phyloP scores from a whole-genome alignment of 2,888 invertebrate species.

The Dryobota labecula region DNA sequence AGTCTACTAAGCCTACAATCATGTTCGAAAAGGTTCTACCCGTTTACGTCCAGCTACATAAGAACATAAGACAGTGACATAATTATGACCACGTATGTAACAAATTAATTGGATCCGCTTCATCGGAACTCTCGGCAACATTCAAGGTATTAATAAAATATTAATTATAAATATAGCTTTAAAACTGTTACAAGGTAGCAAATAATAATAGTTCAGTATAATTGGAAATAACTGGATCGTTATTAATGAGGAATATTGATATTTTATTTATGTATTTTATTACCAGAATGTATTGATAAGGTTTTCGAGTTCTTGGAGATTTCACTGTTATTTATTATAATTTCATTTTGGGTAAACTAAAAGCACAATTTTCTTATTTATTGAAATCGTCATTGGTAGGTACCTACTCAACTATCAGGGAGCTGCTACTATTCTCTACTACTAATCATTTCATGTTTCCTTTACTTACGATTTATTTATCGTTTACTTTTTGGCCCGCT shows the following conservation, averaged over 20 bases:
- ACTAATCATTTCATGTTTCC: not conserved
- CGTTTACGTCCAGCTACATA: not conserved
- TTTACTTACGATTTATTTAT: not conserved
- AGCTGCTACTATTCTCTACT: not conserved
- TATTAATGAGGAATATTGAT: not conserved
- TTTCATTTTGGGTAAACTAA: not conserved
- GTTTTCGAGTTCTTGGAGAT: not conserved
- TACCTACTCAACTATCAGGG: not conserved
- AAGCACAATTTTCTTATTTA: not conserved
- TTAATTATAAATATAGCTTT: not conserved
- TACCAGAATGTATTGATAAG: not conserved
- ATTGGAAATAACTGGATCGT: constrained; percentile 9
- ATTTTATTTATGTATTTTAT: not conserved
- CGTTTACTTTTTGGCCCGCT: not conserved
- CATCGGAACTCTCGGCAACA: not conserved
- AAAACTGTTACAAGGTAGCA: not conserved
- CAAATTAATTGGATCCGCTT: not conserved
- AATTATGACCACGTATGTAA: not conserved
- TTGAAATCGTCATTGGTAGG: not conserved
- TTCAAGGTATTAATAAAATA: constrained; percentile 4
- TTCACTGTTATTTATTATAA: not conserved
- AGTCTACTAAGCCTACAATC: no score
- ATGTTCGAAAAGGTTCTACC: not conserved
- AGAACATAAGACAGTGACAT: not conserved
- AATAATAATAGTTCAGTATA: not conserved